Conservation (phyloP, 2,113 vertebrate species). For the Centropus unirufus region DNA sequence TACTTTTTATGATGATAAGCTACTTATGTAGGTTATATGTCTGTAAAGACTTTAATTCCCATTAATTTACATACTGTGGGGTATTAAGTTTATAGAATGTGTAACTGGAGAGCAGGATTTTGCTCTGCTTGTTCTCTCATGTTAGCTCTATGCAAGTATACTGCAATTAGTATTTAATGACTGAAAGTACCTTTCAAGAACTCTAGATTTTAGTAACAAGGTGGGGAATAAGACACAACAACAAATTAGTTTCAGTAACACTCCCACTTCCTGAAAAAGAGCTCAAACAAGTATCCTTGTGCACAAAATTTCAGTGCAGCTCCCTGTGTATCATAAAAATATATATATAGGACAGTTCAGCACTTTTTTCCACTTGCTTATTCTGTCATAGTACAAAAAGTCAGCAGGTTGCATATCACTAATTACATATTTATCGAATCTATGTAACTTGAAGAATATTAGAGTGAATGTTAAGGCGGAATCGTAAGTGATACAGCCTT, state of each 20-base stretch:
- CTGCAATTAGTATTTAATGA: background rate
- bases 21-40: background rate
- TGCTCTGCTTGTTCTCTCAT: background rate
- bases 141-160: background rate
- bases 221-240: background rate
- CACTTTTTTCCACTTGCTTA: background rate
- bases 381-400: background rate
- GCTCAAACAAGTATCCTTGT: background rate
- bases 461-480: background rate
- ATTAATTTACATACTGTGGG: background rate
- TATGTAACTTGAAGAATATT: background rate
- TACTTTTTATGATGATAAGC: background rate
- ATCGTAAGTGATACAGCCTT: background rate
- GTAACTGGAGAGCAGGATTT: background rate
- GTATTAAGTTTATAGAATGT: background rate
- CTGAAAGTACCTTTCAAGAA: background rate
- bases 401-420: background rate
- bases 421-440: background rate
- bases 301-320: background rate
- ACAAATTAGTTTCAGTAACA: background rate
- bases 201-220: background rate
- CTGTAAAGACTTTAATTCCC: background rate
- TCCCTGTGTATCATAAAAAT: background rate
- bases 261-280: background rate
- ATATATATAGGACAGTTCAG: background rate